Evolutionary conservation across 2,797 vertebrate genomes (phyloP).

Genomic region (Gymnopithys bicolor): DNA sequence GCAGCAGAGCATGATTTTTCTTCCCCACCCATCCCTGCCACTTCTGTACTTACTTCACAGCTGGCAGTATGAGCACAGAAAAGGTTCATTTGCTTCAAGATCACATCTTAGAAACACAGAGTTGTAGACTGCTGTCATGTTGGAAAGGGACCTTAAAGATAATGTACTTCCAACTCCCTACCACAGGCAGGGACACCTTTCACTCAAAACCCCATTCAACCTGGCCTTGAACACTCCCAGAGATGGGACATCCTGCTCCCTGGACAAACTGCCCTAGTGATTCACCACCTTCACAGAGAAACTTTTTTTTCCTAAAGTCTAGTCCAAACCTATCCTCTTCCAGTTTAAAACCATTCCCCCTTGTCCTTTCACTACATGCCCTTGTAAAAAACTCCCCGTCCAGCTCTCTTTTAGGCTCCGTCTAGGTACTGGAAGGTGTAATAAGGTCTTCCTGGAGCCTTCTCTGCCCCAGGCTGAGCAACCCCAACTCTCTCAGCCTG

Average conservation of each 20-base stretch:
- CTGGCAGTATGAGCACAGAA: background rate
- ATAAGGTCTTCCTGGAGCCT: background rate
- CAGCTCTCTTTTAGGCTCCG: background rate
- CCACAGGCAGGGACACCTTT: background rate
- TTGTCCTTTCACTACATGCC: background rate
- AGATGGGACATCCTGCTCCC: rapidly evolving
- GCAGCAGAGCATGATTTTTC: background rate
- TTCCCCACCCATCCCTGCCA: background rate
- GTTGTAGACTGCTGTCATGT: background rate
- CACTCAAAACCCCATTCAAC: background rate
- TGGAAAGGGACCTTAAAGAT: background rate
- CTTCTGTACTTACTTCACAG: background rate
- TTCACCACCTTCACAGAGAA: background rate
- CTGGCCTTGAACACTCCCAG: background rate
- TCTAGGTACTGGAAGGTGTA: background rate
- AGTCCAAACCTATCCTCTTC: background rate
- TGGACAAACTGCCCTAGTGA: background rate
- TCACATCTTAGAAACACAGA: background rate
- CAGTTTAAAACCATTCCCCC: background rate
- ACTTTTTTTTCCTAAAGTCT: background rate
- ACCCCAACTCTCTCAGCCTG: background rate
- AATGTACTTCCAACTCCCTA: background rate
- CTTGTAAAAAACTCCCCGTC: too few species aligned
- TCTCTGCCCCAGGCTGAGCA: background rate
- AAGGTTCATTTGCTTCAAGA: background rate